phyloP scores from a whole-genome alignment of 2,113 vertebrate species.

The Carassius auratus region DNA sequence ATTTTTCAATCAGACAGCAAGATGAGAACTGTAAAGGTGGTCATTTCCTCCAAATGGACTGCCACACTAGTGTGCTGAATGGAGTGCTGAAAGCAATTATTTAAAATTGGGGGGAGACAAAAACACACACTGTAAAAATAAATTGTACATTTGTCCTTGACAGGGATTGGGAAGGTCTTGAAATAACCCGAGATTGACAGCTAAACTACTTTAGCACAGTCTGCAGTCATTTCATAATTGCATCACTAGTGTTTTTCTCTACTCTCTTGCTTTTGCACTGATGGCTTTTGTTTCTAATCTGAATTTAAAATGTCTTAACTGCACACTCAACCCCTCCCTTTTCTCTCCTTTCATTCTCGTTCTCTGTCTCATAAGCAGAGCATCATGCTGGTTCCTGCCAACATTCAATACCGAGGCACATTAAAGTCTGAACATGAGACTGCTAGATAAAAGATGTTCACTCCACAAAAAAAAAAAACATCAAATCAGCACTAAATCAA shows the following conservation, averaged over 20 bases:
- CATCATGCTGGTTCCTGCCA: not conserved
- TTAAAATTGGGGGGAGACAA: slow-evolving; percentile 53
- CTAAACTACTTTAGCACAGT: slow-evolving; percentile 45
- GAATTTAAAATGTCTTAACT: slow-evolving; percentile 52
- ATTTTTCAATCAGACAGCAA: slow-evolving; percentile 54
- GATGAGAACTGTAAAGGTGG: slow-evolving; percentile 56
- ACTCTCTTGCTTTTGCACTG: slow-evolving; percentile 18
- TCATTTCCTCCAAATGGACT: slow-evolving; percentile 64
- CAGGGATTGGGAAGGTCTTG: slow-evolving; percentile 60
- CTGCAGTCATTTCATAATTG: slow-evolving; percentile 54
- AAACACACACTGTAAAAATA: slow-evolving; percentile 48
- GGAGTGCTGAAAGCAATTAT: slow-evolving; percentile 61
- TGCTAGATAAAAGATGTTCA: slow-evolving; percentile 3
- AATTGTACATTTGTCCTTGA: slow-evolving; percentile 62
- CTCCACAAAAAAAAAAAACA: not conserved
- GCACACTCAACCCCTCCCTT: slow-evolving; percentile 8
- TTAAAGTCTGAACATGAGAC: slow-evolving; percentile 26
- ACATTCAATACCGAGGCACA: not conserved
- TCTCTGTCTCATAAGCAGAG: slow-evolving; percentile 33
- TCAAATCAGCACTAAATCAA: not conserved
- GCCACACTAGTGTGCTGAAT: slow-evolving; percentile 54
- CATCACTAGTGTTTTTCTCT: slow-evolving; percentile 42
- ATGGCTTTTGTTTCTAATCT: slow-evolving; percentile 51
- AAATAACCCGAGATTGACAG: slow-evolving; percentile 56
- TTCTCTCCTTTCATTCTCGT: not conserved